Base-by-base conservation (phyloP, 2,888 invertebrate species). In the Platynereis dumerilii region DNA sequence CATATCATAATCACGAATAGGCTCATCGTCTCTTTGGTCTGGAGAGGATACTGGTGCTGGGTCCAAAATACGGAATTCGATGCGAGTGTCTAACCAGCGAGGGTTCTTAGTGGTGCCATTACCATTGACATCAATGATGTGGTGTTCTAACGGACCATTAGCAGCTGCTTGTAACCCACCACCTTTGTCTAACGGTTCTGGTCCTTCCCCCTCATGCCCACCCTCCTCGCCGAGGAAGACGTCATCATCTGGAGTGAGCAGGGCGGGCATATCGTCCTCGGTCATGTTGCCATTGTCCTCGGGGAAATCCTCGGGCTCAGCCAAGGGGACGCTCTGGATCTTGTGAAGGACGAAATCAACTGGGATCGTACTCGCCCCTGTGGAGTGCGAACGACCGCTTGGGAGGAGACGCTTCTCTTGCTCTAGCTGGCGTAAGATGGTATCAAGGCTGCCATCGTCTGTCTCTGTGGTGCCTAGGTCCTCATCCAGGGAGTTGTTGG, bases 1-100 rank as follows among this genome's bases (percentile, higher is more conserved):
- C 81, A 96, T 91, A 80, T 95, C 94, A 79, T 91, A 92, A 75
- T 89, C 68, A 60, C 76, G 66, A 52, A 58, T 34, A 7, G 29
- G 28, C 12, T 34, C 34, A 27, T 56, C 56, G 5, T 56, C 56
- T 24, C 34, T 22, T 22, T 56, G 17, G 28, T 56, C 56, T 7
- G 22, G n/a, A 7, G n/a, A 5, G 20, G 5, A n/a, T n/a, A 22
- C 56, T 5, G n/a, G 20, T 26, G n/a, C 20, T 22, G n/a, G 22
- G 48, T 48, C 22, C n/a, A n/a, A 20, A 7, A 20, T 22, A n/a
- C 22, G 20, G 7, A 48, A 48, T n/a, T 48, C 48, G 7, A 7
- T n/a, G 3, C 22, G 5, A n/a, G 20, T 48, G 3, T 44, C 20
- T 24, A 42, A 42, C 45, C 28, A 60, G 20, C 28, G 57, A 12